Percentiles rank a stretch among this genome's conserved stretches.
These are phyloP conservation scores for Mesorhabditis sp. DNA, from an alignment of 2,888 invertebrate genomes.

Conservation along the genomic window DNA sequence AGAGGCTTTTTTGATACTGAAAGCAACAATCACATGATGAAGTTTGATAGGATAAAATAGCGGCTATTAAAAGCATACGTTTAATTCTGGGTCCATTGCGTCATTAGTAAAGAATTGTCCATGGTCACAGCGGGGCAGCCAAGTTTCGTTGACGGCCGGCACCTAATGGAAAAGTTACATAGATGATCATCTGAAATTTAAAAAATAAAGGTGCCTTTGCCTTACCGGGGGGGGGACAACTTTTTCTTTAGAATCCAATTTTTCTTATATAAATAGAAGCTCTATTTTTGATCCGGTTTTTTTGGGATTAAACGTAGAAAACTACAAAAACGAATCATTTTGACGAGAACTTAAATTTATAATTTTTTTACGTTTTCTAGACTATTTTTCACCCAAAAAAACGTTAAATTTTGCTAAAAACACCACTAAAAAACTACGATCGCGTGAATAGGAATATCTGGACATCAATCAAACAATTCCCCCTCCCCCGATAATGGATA, in stretches of 20 bases:
- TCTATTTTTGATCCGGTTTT: not conserved
- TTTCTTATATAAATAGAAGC: not conserved
- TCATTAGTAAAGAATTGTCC: conserved; percentile 27
- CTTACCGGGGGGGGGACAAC: not conserved
- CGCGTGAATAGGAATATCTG: too few relatives aligned
- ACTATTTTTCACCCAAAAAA: too few relatives aligned
- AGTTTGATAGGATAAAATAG: too few relatives aligned
- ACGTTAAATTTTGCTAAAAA: too few relatives aligned
- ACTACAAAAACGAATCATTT: too few relatives aligned
- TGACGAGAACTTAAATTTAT: too few relatives aligned
- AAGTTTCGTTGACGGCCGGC: conserved; percentile 26
- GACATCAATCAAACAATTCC: too few relatives aligned
- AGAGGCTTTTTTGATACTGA: too few relatives aligned
- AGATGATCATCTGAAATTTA: not conserved
- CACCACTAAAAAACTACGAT: too few relatives aligned
- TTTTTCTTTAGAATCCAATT: not conserved
- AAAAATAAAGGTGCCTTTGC: not conserved
- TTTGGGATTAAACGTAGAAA: not conserved
- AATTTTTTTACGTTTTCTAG: too few relatives aligned
- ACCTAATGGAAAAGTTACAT: conserved; percentile 9
- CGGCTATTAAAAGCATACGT: not conserved
- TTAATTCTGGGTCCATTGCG: not conserved
- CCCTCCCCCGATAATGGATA: too few relatives aligned
- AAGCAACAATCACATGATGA: too few relatives aligned
- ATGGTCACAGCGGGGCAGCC: conserved; percentile 28